These are phyloP conservation scores for Mythimna loreyi DNA, from an alignment of 2,888 invertebrate genomes.

Conservation along the genomic window DNA sequence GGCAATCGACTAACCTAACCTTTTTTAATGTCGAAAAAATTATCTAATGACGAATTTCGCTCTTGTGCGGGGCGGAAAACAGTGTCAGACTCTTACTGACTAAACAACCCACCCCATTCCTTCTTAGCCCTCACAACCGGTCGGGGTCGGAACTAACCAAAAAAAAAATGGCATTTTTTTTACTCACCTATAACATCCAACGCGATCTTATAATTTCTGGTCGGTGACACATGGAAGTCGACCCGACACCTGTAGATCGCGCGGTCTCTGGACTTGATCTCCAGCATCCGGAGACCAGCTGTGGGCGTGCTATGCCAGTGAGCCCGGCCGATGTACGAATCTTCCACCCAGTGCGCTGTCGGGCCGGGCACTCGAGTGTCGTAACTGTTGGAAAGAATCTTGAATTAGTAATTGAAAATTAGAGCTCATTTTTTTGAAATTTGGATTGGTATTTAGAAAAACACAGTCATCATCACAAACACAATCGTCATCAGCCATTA, in stretches of 20 bases:
- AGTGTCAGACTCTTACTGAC: too few species aligned
- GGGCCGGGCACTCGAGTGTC: constrained; percentile 82
- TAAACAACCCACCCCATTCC: too few species aligned
- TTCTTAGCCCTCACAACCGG: too few species aligned
- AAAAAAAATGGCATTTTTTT: neutral
- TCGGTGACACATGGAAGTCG: constrained; percentile 92
- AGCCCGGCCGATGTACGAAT: constrained; percentile 92
- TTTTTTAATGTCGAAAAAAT: too few species aligned
- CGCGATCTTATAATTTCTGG: constrained; percentile 94
- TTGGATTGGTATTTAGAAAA: too few species aligned
- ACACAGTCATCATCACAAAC: too few species aligned
- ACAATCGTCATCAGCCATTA: too few species aligned
- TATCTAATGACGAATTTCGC: too few species aligned
- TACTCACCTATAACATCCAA: constrained; percentile 94
- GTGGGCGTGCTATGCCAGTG: constrained; percentile 90
- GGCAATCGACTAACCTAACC: too few species aligned
- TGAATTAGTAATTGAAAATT: neutral
- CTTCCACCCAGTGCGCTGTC: constrained; percentile 86
- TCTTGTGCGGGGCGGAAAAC: too few species aligned
- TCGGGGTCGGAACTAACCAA: too few species aligned
- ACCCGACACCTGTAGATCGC: constrained; percentile 85
- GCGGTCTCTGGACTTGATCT: constrained; percentile 80
- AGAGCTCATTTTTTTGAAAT: too few species aligned
- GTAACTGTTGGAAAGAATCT: constrained; percentile 74
- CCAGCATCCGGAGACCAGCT: constrained; percentile 77